These are phyloP conservation scores for Eupithecia exiguata DNA, from an alignment of 2,888 invertebrate species.

Conservation along the genomic window DNA sequence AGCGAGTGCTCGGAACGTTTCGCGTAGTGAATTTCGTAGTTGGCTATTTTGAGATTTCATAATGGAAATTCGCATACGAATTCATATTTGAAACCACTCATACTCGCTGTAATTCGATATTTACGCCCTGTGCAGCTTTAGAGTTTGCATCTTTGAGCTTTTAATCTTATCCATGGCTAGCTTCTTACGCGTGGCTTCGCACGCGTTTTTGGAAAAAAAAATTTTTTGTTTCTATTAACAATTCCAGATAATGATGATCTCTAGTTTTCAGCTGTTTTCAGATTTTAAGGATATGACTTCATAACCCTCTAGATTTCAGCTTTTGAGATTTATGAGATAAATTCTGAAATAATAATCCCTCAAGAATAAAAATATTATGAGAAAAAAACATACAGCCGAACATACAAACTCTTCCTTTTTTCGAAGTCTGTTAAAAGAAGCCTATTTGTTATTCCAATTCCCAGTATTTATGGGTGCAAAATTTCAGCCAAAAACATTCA, in stretches of 20 bases:
- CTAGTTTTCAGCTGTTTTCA: no score
- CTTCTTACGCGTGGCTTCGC: not conserved
- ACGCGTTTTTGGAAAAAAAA: not conserved
- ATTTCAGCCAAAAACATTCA: not conserved
- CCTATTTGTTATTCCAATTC: not conserved
- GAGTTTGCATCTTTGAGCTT: not conserved
- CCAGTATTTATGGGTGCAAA: not conserved
- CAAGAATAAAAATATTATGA: no score
- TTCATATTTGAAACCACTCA: conserved; percentile 8
- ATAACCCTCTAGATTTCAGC: no score
- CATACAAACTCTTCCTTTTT: no score
- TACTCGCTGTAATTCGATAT: not conserved
- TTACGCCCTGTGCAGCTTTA: not conserved
- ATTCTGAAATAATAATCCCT: no score
- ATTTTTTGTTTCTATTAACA: no score
- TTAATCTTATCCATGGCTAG: not conserved
- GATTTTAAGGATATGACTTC: no score
- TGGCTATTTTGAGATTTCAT: conserved; percentile 13
- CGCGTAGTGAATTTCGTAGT: conserved; percentile 16
- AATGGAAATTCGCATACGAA: conserved; percentile 4
- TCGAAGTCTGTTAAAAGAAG: not conserved
- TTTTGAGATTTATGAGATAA: no score
- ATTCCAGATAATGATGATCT: no score
- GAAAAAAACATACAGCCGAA: no score
- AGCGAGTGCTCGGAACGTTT: conserved; percentile 23